phyloP scores from a whole-genome alignment of 2,797 vertebrate genomes.

The Etheostoma nigrum region DNA sequence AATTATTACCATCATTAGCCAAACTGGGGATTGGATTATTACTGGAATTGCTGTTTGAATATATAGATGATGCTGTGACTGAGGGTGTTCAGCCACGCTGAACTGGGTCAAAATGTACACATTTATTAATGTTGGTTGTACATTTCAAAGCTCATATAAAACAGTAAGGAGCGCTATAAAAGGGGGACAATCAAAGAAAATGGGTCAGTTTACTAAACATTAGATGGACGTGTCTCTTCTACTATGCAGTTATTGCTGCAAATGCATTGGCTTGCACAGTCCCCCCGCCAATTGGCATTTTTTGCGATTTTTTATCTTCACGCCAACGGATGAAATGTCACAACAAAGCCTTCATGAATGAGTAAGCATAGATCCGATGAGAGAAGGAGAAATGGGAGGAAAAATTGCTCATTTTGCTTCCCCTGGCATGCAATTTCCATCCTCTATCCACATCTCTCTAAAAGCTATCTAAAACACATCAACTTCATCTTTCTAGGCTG shows the following conservation, averaged over 20 bases:
- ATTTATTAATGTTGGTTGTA: slow-evolving; percentile 11
- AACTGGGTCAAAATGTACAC: slow-evolving; percentile 23
- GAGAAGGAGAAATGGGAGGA: slow-evolving; percentile 69
- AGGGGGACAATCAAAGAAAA: slow-evolving; percentile 1
- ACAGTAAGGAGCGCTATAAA: not conserved
- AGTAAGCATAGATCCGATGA: slow-evolving; percentile 71
- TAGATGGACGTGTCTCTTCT: not conserved
- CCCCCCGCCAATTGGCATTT: slow-evolving; percentile 12
- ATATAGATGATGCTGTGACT: slow-evolving; percentile 20
- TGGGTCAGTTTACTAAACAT: slow-evolving; percentile 15
- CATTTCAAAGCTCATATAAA: slow-evolving; percentile 16
- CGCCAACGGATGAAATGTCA: slow-evolving; percentile 66
- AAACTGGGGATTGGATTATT: slow-evolving; percentile 60
- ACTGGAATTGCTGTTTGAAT: slow-evolving; percentile 40
- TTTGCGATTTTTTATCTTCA: slow-evolving; percentile 47
- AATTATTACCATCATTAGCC: slow-evolving; percentile 62
- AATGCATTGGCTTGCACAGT: slow-evolving; percentile 22
- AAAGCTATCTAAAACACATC: slow-evolving; percentile 78
- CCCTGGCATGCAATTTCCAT: slow-evolving; percentile 76
- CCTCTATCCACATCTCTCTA: slow-evolving; percentile 65
- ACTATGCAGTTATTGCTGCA: slow-evolving; percentile 4
- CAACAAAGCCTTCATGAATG: slow-evolving; percentile 79
- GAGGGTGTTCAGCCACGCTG: slow-evolving; percentile 20
- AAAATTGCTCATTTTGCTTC: slow-evolving; percentile 76
- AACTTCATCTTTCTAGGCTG: slow-evolving; percentile 69